A percentile compares a stretch with the other conserved stretches of the same genome.
These are phyloP conservation scores for Hirundichthys speculiger DNA, from an alignment of 2,113 vertebrate genomes.

Conservation along the genomic window DNA sequence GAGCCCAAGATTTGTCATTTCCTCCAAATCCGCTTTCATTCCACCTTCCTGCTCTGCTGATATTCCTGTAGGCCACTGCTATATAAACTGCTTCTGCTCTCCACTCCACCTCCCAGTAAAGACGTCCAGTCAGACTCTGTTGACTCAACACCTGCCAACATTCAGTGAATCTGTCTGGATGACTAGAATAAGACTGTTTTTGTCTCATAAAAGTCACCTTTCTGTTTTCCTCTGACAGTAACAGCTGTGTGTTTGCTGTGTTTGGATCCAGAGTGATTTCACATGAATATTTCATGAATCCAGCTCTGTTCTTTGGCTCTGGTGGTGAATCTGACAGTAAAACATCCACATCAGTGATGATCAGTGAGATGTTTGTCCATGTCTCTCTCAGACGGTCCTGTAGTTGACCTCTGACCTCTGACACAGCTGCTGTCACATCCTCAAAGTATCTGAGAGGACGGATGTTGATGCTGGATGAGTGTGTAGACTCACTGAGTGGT, in stretches of 20 bases:
- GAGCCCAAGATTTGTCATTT: slow-evolving; percentile 10
- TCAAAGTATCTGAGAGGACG: slow-evolving; percentile 6
- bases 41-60: slow-evolving; percentile 1
- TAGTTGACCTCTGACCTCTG: neutral
- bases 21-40: neutral
- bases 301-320: slow-evolving; percentile 19
- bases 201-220: neutral
- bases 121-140: slow-evolving; percentile 6
- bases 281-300: slow-evolving; percentile 5
- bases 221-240: neutral
- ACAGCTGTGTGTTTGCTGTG: neutral
- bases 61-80: slow-evolving; percentile 3
- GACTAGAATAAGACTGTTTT: neutral
- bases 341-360: neutral
- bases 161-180: slow-evolving; percentile 1
- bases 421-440: slow-evolving; percentile 17
- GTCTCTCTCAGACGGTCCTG: slow-evolving; percentile 19
- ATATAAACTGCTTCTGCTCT: neutral
- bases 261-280: slow-evolving; percentile 7
- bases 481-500: slow-evolving; percentile 10
- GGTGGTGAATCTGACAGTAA: neutral
- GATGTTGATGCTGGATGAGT: neutral
- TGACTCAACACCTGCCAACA: neutral
- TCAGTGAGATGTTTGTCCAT: neutral
- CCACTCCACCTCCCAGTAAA: slow-evolving; percentile 8